Percentiles rank a stretch among this genome's conserved stretches.
Evolutionary conservation across 2,797 vertebrate genomes (phyloP).

Genomic region (Amazona ochrocephala): DNA sequence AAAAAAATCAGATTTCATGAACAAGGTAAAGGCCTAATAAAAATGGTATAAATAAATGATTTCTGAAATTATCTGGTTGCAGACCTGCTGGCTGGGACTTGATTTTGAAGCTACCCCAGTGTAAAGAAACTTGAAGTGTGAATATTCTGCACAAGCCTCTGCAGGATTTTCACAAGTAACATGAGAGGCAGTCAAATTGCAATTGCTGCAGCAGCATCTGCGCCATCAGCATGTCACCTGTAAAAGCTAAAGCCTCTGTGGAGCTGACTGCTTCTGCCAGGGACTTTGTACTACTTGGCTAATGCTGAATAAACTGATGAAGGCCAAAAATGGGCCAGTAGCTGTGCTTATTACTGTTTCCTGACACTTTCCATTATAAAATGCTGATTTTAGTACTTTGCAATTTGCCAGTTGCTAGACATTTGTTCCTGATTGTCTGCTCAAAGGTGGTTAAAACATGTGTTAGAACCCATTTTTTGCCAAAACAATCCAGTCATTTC

Average conservation of each 20-base stretch:
- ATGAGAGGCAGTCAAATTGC: not conserved
- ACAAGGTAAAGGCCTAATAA: not conserved
- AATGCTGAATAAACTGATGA: not conserved
- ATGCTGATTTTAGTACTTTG: not conserved
- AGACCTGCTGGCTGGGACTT: not conserved
- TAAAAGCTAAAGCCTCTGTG: not conserved
- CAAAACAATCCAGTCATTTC: conserved; percentile 1
- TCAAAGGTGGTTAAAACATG: not conserved
- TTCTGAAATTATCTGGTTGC: not conserved
- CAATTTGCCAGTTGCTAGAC: not conserved
- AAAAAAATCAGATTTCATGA: not conserved
- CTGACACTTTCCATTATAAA: not conserved
- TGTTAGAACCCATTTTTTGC: not conserved
- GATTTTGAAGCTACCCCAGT: not conserved
- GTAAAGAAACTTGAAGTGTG: not conserved
- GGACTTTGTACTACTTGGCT: not conserved
- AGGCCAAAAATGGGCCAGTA: not conserved
- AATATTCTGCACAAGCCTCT: not conserved
- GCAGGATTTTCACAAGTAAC: not conserved
- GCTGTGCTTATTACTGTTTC: not conserved
- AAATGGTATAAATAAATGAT: not conserved
- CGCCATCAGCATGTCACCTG: not conserved
- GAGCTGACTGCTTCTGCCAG: not conserved
- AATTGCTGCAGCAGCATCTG: accelerated
- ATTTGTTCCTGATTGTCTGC: not conserved